Percentiles rank a stretch among this genome's conserved stretches.
These are phyloP conservation scores for Lamellibrachia columna DNA, from an alignment of 2,888 invertebrate species.

Conservation along the genomic window DNA sequence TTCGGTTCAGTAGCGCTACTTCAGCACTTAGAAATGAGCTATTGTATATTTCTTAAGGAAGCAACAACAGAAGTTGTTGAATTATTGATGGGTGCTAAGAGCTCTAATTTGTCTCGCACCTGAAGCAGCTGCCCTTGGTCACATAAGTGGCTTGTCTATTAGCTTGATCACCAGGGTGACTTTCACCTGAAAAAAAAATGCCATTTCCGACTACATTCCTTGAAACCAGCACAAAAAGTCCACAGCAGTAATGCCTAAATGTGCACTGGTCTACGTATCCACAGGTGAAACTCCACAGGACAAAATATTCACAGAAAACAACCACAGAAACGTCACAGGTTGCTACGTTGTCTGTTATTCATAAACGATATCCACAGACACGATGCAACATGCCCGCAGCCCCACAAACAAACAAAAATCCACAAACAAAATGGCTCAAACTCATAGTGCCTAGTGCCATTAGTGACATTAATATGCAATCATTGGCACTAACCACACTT, in stretches of 20 bases:
- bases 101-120: neutral
- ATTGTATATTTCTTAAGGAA: neutral
- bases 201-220: neutral
- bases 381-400: no score
- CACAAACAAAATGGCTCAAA: neutral
- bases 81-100: conserved; percentile 6
- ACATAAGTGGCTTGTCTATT: neutral
- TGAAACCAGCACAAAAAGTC: neutral
- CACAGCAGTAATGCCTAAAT: no score
- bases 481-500: no score
- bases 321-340: neutral
- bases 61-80: neutral
- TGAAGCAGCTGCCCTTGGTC: neutral
- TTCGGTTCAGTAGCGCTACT: neutral
- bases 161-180: neutral
- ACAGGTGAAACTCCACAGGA: no score
- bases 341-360: no score
- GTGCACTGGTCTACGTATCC: no score
- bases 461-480: no score
- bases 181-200: neutral
- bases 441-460: neutral
- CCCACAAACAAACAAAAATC: neutral
- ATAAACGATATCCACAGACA: no score
- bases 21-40: neutral
- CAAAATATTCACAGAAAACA: no score